phyloP scores from a whole-genome alignment of 2,888 invertebrate genomes.

The Trichogramma dendrolimi region DNA sequence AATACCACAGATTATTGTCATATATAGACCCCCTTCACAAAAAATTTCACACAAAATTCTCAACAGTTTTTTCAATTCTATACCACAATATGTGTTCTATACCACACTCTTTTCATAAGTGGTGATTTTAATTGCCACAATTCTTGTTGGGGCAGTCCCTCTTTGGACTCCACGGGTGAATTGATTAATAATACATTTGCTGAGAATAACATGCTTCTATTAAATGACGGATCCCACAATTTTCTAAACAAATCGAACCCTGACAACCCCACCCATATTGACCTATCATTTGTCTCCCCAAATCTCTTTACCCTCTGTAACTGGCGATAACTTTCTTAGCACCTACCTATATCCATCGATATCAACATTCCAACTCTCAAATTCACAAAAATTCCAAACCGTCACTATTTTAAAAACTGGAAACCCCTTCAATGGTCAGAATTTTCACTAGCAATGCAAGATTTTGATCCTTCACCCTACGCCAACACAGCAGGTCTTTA shows the following conservation, averaged over 20 bases:
- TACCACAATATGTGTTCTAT: neutral
- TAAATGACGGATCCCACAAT: conserved; percentile 21
- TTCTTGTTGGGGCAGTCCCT: conserved; percentile 16
- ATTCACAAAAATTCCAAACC: too few relatives aligned
- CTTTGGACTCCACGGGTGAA: neutral
- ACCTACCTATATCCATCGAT: conserved; percentile 5
- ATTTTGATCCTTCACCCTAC: too few relatives aligned
- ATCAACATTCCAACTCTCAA: too few relatives aligned
- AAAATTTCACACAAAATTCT: neutral
- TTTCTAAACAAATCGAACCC: conserved; percentile 4
- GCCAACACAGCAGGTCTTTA: too few relatives aligned
- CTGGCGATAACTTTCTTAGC: conserved; percentile 21
- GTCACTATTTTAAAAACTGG: too few relatives aligned
- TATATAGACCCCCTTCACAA: too few relatives aligned
- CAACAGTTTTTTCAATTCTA: neutral
- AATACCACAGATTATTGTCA: too few relatives aligned
- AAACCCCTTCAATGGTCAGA: too few relatives aligned
- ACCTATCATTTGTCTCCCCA: conserved; percentile 18
- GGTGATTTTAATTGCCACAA: conserved; percentile 24
- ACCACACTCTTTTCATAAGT: conserved; percentile 3
- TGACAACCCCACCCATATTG: neutral
- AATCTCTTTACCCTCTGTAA: conserved; percentile 3
- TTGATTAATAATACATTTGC: neutral
- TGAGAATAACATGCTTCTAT: conserved; percentile 6
- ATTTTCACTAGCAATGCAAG: too few relatives aligned